phyloP scores from a whole-genome alignment of 2,113 vertebrate species.

The Guaruba guarouba region DNA sequence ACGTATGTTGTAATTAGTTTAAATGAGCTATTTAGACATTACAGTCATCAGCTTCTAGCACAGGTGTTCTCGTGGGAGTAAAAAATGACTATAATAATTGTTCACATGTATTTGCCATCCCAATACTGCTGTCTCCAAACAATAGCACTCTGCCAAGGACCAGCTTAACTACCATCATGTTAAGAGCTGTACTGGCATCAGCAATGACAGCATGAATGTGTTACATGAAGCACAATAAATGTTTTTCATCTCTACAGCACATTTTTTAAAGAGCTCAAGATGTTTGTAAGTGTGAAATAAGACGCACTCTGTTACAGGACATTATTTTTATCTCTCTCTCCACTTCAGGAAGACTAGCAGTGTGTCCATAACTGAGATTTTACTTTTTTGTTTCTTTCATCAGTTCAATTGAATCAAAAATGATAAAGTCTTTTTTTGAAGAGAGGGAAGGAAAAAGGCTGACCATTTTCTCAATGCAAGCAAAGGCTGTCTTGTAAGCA shows the following conservation, averaged over 20 bases:
- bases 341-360: not conserved
- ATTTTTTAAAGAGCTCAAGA: not conserved
- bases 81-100: not conserved
- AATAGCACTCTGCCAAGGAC: accelerated
- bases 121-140: not conserved
- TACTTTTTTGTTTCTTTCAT: not conserved
- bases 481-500: not conserved
- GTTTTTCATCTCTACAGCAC: not conserved
- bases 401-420: not conserved
- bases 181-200: not conserved
- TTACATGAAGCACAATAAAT: not conserved
- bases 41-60: not conserved
- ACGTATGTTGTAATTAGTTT: not conserved
- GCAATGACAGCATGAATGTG: not conserved
- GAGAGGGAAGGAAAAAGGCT: not conserved
- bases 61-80: not conserved
- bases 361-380: not conserved
- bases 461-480: not conserved
- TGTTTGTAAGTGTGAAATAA: not conserved
- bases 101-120: not conserved
- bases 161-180: not conserved
- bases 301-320: not conserved
- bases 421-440: not conserved
- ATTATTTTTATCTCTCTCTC: not conserved
- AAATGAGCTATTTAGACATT: not conserved